Evolutionary conservation across 1,140 invertebrate species (phyloP), one percentile per base, ranked within the genome.

Genomic region (Euglossa dilemma): DNA sequence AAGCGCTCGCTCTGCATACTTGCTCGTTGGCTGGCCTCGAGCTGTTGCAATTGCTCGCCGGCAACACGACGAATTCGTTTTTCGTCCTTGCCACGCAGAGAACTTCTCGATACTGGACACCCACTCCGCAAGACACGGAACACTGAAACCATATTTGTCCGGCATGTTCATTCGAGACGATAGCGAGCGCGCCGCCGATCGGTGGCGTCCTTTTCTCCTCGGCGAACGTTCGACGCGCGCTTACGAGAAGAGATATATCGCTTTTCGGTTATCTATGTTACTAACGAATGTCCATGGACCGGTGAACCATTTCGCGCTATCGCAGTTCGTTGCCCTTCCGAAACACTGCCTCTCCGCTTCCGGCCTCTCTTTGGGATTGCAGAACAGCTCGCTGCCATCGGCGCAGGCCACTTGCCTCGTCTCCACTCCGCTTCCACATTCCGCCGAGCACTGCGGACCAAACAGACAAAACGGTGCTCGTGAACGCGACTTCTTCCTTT

Each of bases 281-380:
- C 95, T 84, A 87, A 96, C 95, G 87, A 95, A 91, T 18, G 95
- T 93, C 97, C 97, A 97, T 28, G 96, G 95, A n/a, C 97, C 96
- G 45, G 94, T 92, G 86, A 96, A 96, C 97, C 97, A 97, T 83
- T 96, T 94, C 0, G 95, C 95, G 45, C 94, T 94, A 87, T 96
- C 97, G 52, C 95, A 93, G n/a, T 61, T 89, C 50, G 83, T 73
- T 83, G 93, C 94, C 75, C 95, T 95, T 75, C 95, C 95, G 83
- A 95, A 95, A 83, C 97, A 97, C 16, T 95, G 94, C 84, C 96
- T 93, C 23, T 95, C 94, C 9, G 93, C 95, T 75, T 95, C 93
- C 3, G 97, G 96, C 84, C 95, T 96, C 18, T 91, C 91, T 57
- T 91, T 91, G 14, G 91, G 86, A 87, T 95, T 94, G 90, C 96